Conservation (phyloP, 92 coral and sea anemone species). For the Epizoanthus scotinus region DNA sequence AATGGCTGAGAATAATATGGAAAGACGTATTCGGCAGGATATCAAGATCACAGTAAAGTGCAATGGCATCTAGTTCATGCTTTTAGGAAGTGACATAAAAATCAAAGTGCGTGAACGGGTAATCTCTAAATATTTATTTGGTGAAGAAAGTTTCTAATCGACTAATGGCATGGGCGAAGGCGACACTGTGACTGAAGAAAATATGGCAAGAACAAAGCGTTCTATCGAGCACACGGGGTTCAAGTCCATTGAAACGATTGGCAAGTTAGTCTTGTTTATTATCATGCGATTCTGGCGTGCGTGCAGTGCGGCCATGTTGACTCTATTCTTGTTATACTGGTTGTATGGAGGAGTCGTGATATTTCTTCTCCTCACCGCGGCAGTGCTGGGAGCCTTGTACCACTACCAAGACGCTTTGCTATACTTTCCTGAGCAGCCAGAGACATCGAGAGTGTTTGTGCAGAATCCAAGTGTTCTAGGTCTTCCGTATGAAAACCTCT, state of each 20-base stretch:
- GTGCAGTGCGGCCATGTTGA: conserved; percentile 94
- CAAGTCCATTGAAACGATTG: conserved; percentile 89
- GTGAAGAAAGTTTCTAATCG: conserved; percentile 23
- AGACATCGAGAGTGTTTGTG: conserved; percentile 88
- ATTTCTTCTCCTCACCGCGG: conserved; percentile 88
- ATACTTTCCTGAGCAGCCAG: conserved; percentile 97
- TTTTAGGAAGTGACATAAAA: neutral
- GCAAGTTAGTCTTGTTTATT: conserved; percentile 79
- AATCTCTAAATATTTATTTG: neutral
- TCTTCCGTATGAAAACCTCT: conserved; percentile 87
- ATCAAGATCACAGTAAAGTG: neutral
- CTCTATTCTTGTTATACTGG: conserved; percentile 89
- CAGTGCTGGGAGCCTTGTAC: conserved; percentile 89
- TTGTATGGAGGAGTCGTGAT: conserved; percentile 94
- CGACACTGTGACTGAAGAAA: conserved; percentile 40
- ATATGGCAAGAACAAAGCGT: conserved; percentile 67
- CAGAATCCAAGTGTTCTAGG: conserved; percentile 93
- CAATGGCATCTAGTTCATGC: neutral
- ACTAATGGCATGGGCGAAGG: conserved; percentile 62
- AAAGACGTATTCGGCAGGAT: neutral
- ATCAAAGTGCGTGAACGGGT: neutral
- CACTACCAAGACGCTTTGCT: conserved; percentile 93
- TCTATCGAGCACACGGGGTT: conserved; percentile 83
- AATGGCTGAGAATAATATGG: neutral
- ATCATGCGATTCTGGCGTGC: conserved; percentile 90